Evolutionary conservation across 2,113 vertebrate species (phyloP), one percentile per base, ranked within the genome.

Genomic region (Plotosus lineatus): DNA sequence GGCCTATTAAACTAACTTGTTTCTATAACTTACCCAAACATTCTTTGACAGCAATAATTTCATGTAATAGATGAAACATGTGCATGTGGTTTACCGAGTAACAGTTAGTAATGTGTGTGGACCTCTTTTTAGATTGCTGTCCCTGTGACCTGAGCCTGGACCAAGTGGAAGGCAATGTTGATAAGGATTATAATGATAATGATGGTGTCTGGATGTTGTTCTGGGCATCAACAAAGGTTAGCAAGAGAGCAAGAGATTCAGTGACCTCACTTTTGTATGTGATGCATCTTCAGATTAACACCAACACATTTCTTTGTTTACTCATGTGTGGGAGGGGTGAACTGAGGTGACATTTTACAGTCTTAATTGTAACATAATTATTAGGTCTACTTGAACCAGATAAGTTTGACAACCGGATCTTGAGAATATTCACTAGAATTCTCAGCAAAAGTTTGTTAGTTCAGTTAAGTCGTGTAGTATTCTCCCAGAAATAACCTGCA

Each of bases 291-390:
- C 40, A 82, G 63, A 81, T 44, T 58, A 53, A 72, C 80, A 23
- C 81, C 48, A 36, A 40, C 36, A 19, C 33, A 48, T 7, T 5
- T n/a, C 38, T 69, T 69, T 82, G 80, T 76, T 76, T 69, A 69
- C 61, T 48, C 80, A 82, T 50, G 48, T 82, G 78, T 72, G 65
- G 46, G 12, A n/a, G 3, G 60, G 40, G 44, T 42, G 53, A 50
- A 14, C 69, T 26, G 79, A 56, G 46, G 15, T 8, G 77, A 79
- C n/a, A 38, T 3, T 40, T 83, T 61, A 78, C 33, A 73, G 68
- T 71, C n/a, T 65, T 31, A 36, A 46, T 23, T 46, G 6, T 11
- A 46, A 44, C 36, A 66, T 31, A 73, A 65, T 44, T 79, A 28
- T 10, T 26, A 48, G 60, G 19, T 36, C 17, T 40, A 53, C 14